Percentiles rank a stretch among this genome's conserved stretches.
Conservation (phyloP, 2,113 vertebrate species). For the Beaufortia kweichowensis region DNA sequence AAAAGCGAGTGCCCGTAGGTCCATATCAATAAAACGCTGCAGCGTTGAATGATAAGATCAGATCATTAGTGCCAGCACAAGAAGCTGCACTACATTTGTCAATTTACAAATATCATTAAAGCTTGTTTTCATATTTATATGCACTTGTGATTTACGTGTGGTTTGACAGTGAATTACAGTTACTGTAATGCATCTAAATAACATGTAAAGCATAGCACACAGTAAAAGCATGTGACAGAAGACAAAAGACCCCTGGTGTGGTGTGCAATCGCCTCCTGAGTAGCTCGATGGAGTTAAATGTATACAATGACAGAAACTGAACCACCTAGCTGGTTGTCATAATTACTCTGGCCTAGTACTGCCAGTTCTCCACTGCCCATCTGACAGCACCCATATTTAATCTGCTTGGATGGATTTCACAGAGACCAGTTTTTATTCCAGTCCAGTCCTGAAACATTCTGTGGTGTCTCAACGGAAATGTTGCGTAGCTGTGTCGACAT, state of each 20-base stretch:
- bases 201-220: not conserved
- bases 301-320: slow-evolving; percentile 10
- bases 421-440: slow-evolving; percentile 15
- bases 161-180: not conserved
- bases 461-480: not conserved
- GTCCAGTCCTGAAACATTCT: not conserved
- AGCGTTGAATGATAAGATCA: slow-evolving; percentile 24
- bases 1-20: not conserved
- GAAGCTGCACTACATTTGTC: not conserved
- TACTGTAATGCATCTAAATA: not conserved
- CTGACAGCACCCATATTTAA: slow-evolving; percentile 18
- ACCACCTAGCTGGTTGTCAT: slow-evolving; percentile 18
- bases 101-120: not conserved
- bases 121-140: not conserved
- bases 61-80: slow-evolving; percentile 25
- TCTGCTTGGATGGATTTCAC: not conserved
- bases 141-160: not conserved
- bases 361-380: slow-evolving; percentile 6
- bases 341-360: slow-evolving; percentile 34
- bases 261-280: not conserved
- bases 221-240: slow-evolving; percentile 8
- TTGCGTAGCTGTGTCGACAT: too few relatives aligned
- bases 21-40: slow-evolving; percentile 16
- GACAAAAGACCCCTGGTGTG: not conserved
- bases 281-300: slow-evolving; percentile 33